Conservation (phyloP, 1,140 invertebrate species). For the Tetramorium parvispinum region DNA sequence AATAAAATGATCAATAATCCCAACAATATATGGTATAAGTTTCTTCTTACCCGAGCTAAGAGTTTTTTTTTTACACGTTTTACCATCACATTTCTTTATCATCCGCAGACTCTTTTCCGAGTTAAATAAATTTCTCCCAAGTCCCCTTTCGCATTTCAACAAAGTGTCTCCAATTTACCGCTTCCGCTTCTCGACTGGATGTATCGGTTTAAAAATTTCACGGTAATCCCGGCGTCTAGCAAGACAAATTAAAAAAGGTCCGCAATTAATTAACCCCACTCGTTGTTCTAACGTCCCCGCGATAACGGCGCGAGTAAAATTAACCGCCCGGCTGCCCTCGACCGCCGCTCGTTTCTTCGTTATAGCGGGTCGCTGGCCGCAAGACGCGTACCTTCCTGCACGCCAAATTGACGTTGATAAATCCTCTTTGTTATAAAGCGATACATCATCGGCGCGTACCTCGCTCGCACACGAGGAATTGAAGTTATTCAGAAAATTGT, state of each 20-base stretch:
- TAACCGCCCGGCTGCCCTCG: constrained; percentile 44
- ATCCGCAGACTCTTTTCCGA: not conserved
- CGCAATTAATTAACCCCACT: constrained; percentile 67
- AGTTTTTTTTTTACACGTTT: not conserved
- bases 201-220: constrained; percentile 50
- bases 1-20: not conserved
- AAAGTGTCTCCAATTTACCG: constrained; percentile 34
- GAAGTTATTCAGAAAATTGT: constrained; percentile 71
- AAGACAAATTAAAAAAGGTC: constrained; percentile 51
- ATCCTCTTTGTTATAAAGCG: constrained; percentile 74
- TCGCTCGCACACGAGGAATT: constrained; percentile 36
- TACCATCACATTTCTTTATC: constrained; percentile 22
- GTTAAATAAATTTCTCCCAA: constrained; percentile 33
- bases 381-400: constrained; percentile 49
- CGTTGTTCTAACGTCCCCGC: constrained; percentile 54
- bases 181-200: constrained; percentile 20
- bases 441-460: constrained; percentile 69
- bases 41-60: not conserved
- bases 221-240: constrained; percentile 24
- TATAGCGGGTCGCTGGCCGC: constrained; percentile 26
- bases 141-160: constrained; percentile 28
- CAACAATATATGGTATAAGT: not conserved
- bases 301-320: constrained; percentile 62
- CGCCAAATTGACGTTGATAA: constrained; percentile 77
- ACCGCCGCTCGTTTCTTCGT: constrained; percentile 24